phyloP scores from a whole-genome alignment of 2,797 vertebrate species.

The Microtus agrestis region DNA sequence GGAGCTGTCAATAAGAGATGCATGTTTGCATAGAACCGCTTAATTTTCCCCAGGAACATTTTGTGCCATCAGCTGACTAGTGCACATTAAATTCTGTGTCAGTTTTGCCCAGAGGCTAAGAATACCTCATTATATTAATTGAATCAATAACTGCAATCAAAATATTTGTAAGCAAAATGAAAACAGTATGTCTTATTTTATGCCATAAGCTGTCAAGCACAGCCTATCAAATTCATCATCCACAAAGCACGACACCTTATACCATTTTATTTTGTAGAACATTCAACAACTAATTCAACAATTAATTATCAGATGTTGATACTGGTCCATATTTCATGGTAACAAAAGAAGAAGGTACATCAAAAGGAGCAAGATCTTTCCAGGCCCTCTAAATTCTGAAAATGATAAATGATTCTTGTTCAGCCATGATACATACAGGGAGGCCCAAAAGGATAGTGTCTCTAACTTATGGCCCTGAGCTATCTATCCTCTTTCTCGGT shows the following conservation, averaged over 20 bases:
- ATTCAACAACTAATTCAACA: neutral
- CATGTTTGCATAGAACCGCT: constrained; percentile 51
- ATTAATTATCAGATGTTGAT: constrained; percentile 7
- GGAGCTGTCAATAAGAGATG: constrained; percentile 65
- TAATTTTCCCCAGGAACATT: constrained; percentile 69
- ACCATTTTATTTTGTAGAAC: neutral
- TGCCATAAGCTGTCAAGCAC: constrained; percentile 42
- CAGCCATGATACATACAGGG: neutral
- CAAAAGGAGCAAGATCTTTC: neutral
- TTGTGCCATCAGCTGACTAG: constrained; percentile 62
- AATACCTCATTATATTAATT: constrained; percentile 73
- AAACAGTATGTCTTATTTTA: constrained; percentile 60
- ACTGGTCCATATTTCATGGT: neutral
- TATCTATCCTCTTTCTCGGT: neutral
- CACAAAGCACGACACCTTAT: neutral
- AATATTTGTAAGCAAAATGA: constrained; percentile 76
- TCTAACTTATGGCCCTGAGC: neutral
- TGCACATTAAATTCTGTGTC: constrained; percentile 69
- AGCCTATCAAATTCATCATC: constrained; percentile 42
- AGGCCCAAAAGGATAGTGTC: neutral
- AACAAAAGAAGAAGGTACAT: constrained; percentile 8
- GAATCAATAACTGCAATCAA: constrained; percentile 74
- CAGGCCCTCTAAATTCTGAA: neutral
- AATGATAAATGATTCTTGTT: neutral
- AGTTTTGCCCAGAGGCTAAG: constrained; percentile 73